Conservation (phyloP, 2,797 vertebrate species). For the Glossophaga mutica region DNA sequence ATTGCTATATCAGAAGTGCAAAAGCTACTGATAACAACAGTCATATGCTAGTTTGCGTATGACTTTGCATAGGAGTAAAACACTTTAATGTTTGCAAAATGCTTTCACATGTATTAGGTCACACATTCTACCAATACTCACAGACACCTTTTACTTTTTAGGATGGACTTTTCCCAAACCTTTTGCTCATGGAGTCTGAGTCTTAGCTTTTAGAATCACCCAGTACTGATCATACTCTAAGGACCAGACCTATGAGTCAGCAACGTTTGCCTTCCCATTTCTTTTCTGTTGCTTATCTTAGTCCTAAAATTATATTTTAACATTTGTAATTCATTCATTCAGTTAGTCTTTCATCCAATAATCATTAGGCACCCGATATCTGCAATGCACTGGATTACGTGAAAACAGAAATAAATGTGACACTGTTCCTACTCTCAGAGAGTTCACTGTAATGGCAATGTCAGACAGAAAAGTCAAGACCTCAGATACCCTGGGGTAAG, state of each 20-base stretch:
- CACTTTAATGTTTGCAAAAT: not conserved
- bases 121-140: not conserved
- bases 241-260: not conserved
- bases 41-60: not conserved
- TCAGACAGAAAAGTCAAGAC: not conserved
- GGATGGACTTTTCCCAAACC: not conserved
- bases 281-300: not conserved
- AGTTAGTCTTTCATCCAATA: not conserved
- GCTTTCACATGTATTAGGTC: not conserved
- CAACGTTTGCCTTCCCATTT: not conserved
- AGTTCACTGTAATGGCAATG: not conserved
- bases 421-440: not conserved
- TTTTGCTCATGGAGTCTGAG: not conserved
- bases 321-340: not conserved
- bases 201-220: not conserved
- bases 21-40: not conserved
- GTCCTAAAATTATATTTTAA: not conserved
- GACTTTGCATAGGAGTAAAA: not conserved
- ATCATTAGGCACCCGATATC: not conserved
- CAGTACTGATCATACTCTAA: not conserved
- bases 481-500: fast-evolving
- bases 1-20: not conserved
- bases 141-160: not conserved
- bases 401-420: not conserved
- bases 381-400: not conserved